Conservation (phyloP, 1,140 invertebrate genomes). For the Nasonia longicornis region DNA sequence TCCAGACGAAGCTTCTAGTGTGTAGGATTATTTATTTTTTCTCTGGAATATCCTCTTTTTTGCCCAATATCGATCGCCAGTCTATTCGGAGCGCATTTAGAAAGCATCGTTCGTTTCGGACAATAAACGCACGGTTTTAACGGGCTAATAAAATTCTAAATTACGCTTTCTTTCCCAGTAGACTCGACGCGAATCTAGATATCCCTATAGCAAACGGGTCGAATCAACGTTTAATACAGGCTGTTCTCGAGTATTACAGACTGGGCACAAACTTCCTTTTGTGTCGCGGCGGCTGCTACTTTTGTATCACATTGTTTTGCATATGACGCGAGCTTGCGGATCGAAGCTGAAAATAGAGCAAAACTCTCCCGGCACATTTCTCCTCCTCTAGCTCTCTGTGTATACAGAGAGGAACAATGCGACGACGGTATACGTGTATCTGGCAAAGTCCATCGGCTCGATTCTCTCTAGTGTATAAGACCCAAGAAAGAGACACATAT, state of each 20-base stretch:
- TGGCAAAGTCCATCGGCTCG: slow-evolving; percentile 28
- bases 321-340: slow-evolving; percentile 29
- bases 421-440: slow-evolving; percentile 19
- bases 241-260: neutral
- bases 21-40: too few species aligned
- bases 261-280: slow-evolving; percentile 12
- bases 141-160: slow-evolving; percentile 21
- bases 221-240: neutral
- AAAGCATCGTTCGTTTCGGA: neutral
- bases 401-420: slow-evolving; percentile 41
- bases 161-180: slow-evolving; percentile 2
- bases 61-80: too few species aligned
- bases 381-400: neutral
- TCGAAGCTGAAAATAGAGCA: slow-evolving; percentile 40
- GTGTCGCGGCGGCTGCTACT: neutral
- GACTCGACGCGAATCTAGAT: neutral
- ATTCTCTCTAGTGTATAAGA: slow-evolving; percentile 31
- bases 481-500: slow-evolving; percentile 47
- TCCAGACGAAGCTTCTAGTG: neutral
- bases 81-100: neutral
- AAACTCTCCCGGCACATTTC: slow-evolving; percentile 12
- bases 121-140: neutral
- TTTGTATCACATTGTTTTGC: slow-evolving; percentile 38
- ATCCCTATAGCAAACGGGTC: neutral
- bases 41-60: too few species aligned